These are phyloP conservation scores for Rhyzopertha dominica DNA, from an alignment of 1,140 invertebrate genomes.

Conservation along the genomic window DNA sequence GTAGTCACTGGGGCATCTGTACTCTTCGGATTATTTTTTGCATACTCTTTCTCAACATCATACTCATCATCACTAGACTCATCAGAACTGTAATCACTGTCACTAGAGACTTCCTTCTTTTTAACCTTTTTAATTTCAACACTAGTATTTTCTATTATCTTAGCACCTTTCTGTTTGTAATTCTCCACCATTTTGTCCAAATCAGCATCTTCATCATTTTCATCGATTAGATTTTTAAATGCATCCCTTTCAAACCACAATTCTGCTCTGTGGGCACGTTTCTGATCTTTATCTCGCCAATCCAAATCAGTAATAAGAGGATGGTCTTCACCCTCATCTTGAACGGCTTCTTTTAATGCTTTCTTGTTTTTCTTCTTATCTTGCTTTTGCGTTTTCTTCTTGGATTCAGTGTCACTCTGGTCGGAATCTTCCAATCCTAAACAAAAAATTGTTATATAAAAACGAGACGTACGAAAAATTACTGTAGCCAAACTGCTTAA, in stretches of 20 bases:
- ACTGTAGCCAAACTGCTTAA: too few relatives aligned
- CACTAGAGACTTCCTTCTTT: slow-evolving; percentile 23
- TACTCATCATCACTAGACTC: slow-evolving; percentile 55
- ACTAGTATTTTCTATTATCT: slow-evolving; percentile 32
- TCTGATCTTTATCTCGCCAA: slow-evolving; percentile 64
- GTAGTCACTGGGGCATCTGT: too few relatives aligned
- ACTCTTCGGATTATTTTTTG: slow-evolving; percentile 25
- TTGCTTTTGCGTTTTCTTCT: slow-evolving; percentile 44
- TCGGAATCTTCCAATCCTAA: slow-evolving; percentile 55
- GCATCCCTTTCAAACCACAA: slow-evolving; percentile 88
- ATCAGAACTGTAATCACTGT: slow-evolving; percentile 35
- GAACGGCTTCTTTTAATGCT: slow-evolving; percentile 37
- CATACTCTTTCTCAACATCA: slow-evolving; percentile 52
- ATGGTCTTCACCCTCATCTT: slow-evolving; percentile 56
- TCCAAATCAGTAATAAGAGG: slow-evolving; percentile 84
- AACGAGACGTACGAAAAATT: too few relatives aligned
- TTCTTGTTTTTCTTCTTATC: slow-evolving; percentile 40
- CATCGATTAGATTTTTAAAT: slow-evolving; percentile 79
- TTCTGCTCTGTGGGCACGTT: slow-evolving; percentile 69
- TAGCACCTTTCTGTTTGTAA: slow-evolving; percentile 66
- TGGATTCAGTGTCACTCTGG: slow-evolving; percentile 41
- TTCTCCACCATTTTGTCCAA: slow-evolving; percentile 71
- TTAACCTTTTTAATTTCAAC: slow-evolving; percentile 16
- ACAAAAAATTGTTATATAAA: slow-evolving; percentile 28
- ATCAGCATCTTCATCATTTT: slow-evolving; percentile 82